A percentile compares a stretch with the other conserved stretches of the same genome.
phyloP scores from a whole-genome alignment of 2,113 vertebrate species.

The Chamaetylas fuelleborni region DNA sequence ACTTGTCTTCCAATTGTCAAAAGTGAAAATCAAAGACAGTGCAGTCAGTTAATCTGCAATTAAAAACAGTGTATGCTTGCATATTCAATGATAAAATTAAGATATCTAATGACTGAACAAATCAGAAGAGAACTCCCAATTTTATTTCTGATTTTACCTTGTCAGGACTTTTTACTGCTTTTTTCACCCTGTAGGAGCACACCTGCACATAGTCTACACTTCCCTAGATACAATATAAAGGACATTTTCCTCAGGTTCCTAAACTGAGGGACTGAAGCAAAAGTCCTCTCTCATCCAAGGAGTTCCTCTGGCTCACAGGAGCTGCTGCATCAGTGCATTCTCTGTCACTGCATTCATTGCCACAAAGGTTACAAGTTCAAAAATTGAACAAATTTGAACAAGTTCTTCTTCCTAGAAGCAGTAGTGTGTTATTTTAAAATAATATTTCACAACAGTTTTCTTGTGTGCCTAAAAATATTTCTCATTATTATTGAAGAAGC shows the following conservation, averaged over 20 bases:
- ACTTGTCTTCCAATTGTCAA: neutral
- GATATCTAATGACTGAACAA: conserved; percentile 27
- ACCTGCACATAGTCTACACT: neutral
- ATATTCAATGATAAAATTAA: conserved; percentile 39
- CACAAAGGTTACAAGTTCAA: neutral
- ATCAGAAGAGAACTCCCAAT: conserved; percentile 26
- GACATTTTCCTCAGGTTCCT: neutral
- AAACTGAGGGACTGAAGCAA: neutral
- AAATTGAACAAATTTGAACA: neutral
- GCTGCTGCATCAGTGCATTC: neutral
- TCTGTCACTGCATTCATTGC: neutral
- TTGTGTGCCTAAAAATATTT: neutral
- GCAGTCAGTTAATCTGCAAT: conserved; percentile 9
- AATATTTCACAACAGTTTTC: neutral
- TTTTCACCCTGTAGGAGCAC: conserved; percentile 1
- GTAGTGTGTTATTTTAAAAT: neutral
- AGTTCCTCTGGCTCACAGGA: neutral
- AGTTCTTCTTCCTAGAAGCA: neutral
- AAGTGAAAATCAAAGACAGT: conserved; percentile 16
- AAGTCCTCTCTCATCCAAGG: neutral
- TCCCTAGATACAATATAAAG: neutral
- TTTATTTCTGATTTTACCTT: conserved; percentile 43
- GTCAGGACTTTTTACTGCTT: conserved; percentile 18
- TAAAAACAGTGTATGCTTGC: neutral
- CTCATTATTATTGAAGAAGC: neutral